Conservation (phyloP, 2,113 vertebrate genomes). For the Donacobius atricapilla region DNA sequence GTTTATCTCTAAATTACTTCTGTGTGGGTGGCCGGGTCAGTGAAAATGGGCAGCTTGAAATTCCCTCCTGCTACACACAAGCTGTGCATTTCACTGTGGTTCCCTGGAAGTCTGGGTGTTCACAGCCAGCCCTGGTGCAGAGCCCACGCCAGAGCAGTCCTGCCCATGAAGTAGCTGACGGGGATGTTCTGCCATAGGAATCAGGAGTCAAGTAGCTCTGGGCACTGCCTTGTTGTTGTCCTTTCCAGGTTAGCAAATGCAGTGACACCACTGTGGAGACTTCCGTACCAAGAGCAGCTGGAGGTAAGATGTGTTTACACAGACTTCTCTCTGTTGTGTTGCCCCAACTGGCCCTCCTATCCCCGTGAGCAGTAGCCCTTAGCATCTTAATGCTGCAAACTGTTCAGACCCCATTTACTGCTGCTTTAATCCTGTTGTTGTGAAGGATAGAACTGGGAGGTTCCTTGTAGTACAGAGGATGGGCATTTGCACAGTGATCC, state of each 20-base stretch:
- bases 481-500: not conserved
- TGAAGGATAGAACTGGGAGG: not conserved
- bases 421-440: not conserved
- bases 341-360: not conserved
- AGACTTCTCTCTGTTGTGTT: not conserved
- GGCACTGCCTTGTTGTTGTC: not conserved
- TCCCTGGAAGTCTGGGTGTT: not conserved
- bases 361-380: not conserved
- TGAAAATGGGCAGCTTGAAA: not conserved
- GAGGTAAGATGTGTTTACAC: conserved; percentile 29
- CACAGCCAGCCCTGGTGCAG: not conserved
- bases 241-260: conserved; percentile 70
- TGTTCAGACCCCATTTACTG: not conserved
- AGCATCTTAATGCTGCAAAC: not conserved
- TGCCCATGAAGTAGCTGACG: not conserved
- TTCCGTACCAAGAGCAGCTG: conserved; percentile 82
- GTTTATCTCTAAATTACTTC: not conserved
- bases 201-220: not conserved
- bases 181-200: not conserved
- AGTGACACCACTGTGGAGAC: conserved; percentile 82
- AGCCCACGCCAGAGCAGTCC: not conserved
- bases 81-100: not conserved
- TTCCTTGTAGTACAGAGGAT: not conserved
- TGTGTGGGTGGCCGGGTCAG: accelerated
- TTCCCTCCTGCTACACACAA: not conserved